Evolutionary conservation across 2,888 invertebrate genomes (phyloP).

Genomic region (Bimastos eiseni): DNA sequence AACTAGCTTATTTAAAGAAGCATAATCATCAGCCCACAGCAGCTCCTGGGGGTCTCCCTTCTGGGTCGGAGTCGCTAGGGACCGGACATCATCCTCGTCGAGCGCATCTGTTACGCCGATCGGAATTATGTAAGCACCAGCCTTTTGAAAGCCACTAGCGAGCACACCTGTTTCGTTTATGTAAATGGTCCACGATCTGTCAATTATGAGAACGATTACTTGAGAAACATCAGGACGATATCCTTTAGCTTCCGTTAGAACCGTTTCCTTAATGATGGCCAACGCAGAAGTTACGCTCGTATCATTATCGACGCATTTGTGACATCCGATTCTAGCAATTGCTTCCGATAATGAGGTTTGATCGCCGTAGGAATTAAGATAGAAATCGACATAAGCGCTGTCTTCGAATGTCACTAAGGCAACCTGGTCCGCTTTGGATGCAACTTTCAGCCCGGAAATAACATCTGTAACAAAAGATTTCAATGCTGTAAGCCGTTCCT

Average conservation of each 20-base stretch:
- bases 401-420: neutral
- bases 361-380: neutral
- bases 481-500: neutral
- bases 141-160: neutral
- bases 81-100: neutral
- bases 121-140: neutral
- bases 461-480: neutral
- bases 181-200: neutral
- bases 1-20: neutral
- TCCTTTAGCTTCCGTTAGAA: neutral
- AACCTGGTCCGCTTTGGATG: neutral
- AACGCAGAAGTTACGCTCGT: neutral
- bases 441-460: neutral
- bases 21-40: neutral
- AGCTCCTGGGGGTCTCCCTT: neutral
- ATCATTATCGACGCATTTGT: neutral
- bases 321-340: neutral
- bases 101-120: neutral
- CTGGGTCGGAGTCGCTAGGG: neutral
- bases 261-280: neutral
- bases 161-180: neutral
- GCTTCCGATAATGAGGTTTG: neutral
- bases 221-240: neutral
- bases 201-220: neutral
- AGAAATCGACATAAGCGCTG: neutral